Evolutionary conservation across 2,113 vertebrate species (phyloP).

Genomic region (Pseudopodoces humilis): DNA sequence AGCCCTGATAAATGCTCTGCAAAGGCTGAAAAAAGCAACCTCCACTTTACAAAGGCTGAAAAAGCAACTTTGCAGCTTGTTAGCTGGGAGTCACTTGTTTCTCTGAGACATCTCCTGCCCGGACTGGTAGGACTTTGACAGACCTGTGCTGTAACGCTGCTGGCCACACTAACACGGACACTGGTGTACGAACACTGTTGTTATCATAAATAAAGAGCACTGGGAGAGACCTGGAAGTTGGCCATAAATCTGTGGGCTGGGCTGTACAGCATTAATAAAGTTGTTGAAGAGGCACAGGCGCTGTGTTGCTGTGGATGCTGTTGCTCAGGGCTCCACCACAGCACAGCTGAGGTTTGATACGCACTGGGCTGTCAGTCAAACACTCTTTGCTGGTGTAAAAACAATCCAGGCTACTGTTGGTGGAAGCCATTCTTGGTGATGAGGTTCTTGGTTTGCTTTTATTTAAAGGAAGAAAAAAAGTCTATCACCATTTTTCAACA

Average conservation of each 20-base stretch:
- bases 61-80: not conserved
- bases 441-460: not conserved
- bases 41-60: not conserved
- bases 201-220: not conserved
- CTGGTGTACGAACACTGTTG: accelerated
- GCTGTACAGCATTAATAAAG: constrained; percentile 41
- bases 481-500: not conserved
- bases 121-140: not conserved
- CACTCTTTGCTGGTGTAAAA: not conserved
- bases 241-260: constrained; percentile 17
- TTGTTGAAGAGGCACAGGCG: not conserved
- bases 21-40: not conserved
- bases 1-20: not conserved
- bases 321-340: not conserved
- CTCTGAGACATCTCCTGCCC: not conserved
- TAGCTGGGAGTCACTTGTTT: not conserved
- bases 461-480: not conserved
- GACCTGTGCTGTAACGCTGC: not conserved
- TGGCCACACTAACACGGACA: accelerated
- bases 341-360: not conserved
- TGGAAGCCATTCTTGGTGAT: not conserved
- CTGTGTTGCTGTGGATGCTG: not conserved
- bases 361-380: not conserved
- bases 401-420: not conserved
- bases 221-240: not conserved